phyloP scores from a whole-genome alignment of 2,797 vertebrate genomes.

The Labroides dimidiatus region DNA sequence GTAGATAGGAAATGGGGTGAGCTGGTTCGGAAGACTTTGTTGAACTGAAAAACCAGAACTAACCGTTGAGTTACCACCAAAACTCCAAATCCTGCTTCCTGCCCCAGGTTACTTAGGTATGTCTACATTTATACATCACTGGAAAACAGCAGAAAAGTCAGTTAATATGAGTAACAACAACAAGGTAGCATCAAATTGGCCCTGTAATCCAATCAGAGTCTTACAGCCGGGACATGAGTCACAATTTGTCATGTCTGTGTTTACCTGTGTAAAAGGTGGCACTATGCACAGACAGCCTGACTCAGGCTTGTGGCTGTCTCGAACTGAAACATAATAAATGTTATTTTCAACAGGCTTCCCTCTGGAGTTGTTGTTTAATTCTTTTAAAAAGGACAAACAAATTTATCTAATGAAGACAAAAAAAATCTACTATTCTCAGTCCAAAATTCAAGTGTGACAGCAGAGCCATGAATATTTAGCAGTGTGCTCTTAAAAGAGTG shows the following conservation, averaged over 20 bases:
- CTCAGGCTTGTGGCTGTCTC: slow-evolving; percentile 37
- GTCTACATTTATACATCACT: too few species aligned
- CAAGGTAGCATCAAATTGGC: background rate
- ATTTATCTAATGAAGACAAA: too few species aligned
- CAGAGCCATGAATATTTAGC: background rate
- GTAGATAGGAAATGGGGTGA: too few species aligned
- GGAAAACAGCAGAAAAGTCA: background rate
- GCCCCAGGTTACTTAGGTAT: too few species aligned
- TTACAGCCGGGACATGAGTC: slow-evolving; percentile 42
- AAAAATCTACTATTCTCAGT: background rate
- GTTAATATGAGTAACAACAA: slow-evolving; percentile 8
- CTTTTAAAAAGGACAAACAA: too few species aligned
- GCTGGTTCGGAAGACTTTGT: too few species aligned
- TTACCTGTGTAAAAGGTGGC: slow-evolving; percentile 42
- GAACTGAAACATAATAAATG: slow-evolving; percentile 38
- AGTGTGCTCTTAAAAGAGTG: slow-evolving; percentile 1
- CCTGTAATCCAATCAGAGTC: slow-evolving; percentile 9
- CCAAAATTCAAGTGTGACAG: background rate
- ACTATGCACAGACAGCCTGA: slow-evolving; percentile 44
- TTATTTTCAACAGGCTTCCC: slow-evolving; percentile 9
- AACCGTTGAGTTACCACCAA: too few species aligned
- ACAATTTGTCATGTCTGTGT: slow-evolving; percentile 48
- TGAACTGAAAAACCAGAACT: too few species aligned
- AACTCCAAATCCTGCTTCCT: too few species aligned
- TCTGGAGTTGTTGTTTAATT: too few species aligned